phyloP scores from a whole-genome alignment of 1,140 invertebrate species.

The Drosophila subpulchrella region DNA sequence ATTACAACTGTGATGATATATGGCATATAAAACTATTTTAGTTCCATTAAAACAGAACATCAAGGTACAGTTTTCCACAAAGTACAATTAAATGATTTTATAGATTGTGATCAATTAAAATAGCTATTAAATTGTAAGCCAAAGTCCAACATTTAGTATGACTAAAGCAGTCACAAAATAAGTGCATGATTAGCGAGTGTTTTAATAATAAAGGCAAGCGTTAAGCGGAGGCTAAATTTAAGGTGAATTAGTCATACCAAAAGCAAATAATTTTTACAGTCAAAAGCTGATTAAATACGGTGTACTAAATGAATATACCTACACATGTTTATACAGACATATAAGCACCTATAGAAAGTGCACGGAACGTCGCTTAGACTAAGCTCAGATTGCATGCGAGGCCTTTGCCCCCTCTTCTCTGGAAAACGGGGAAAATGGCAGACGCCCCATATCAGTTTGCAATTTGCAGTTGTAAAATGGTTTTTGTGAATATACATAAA shows the following conservation, averaged over 20 bases:
- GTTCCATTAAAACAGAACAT: neutral
- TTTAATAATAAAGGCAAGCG: slow-evolving; percentile 4
- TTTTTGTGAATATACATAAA: slow-evolving; percentile 21
- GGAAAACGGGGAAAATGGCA: neutral
- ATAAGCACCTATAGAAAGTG: slow-evolving; percentile 25
- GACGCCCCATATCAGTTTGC: slow-evolving; percentile 63
- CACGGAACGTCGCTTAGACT: slow-evolving; percentile 29
- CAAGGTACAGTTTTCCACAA: neutral
- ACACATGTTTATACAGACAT: slow-evolving; percentile 10
- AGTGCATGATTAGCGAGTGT: slow-evolving; percentile 20
- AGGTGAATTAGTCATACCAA: slow-evolving; percentile 31
- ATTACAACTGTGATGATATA: neutral
- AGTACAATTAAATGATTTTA: neutral
- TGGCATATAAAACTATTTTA: too few species aligned
- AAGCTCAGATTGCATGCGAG: slow-evolving; percentile 58
- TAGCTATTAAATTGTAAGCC: neutral
- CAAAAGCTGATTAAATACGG: slow-evolving; percentile 20
- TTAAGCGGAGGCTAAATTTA: slow-evolving; percentile 6
- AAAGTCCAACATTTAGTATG: slow-evolving; percentile 1
- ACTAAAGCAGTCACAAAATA: neutral
- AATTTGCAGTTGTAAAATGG: slow-evolving; percentile 46
- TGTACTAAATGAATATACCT: slow-evolving; percentile 13
- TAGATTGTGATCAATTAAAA: neutral
- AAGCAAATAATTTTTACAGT: slow-evolving; percentile 24
- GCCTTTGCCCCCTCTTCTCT: slow-evolving; percentile 29